Percentiles rank a stretch among this genome's conserved stretches.
These are phyloP conservation scores for Caerostris darwini DNA, from an alignment of 1,140 invertebrate species.

Conservation along the genomic window DNA sequence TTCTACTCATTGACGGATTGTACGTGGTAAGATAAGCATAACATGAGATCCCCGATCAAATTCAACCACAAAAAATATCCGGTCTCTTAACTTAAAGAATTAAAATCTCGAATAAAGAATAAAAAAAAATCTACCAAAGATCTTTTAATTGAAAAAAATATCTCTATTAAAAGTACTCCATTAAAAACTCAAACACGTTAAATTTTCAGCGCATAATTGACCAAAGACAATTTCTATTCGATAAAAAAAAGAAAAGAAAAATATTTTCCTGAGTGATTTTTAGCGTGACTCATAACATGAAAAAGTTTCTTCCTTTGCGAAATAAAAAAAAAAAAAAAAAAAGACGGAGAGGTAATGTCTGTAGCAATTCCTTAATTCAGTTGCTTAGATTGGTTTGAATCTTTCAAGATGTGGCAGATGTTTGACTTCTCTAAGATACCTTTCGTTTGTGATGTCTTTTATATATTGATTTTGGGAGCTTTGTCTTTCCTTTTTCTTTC, in stretches of 20 bases:
- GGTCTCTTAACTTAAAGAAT: too few species aligned
- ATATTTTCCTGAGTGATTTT: slow-evolving; percentile 12
- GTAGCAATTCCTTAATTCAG: slow-evolving; percentile 5
- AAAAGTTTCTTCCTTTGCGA: neutral
- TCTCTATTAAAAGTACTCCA: neutral
- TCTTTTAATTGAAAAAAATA: neutral
- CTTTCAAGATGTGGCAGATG: slow-evolving; percentile 57
- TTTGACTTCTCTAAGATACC: slow-evolving; percentile 43
- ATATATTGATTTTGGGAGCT: slow-evolving; percentile 26
- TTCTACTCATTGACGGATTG: too few species aligned
- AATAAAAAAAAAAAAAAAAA: too few species aligned
- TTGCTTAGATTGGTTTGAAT: neutral
- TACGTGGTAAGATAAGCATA: too few species aligned
- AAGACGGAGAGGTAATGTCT: neutral
- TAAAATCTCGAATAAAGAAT: neutral
- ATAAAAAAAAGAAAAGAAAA: too few species aligned
- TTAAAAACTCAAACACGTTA: neutral
- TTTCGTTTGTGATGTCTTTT: slow-evolving; percentile 21
- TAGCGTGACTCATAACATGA: neutral
- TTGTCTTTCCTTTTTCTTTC: neutral
- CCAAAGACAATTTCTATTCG: neutral
- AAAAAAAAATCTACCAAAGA: neutral
- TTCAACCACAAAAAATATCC: too few species aligned
- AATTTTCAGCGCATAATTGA: neutral
- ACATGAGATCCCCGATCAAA: too few species aligned